These are phyloP conservation scores for Hyles vespertilio DNA, from an alignment of 1,140 invertebrate species.

Conservation along the genomic window DNA sequence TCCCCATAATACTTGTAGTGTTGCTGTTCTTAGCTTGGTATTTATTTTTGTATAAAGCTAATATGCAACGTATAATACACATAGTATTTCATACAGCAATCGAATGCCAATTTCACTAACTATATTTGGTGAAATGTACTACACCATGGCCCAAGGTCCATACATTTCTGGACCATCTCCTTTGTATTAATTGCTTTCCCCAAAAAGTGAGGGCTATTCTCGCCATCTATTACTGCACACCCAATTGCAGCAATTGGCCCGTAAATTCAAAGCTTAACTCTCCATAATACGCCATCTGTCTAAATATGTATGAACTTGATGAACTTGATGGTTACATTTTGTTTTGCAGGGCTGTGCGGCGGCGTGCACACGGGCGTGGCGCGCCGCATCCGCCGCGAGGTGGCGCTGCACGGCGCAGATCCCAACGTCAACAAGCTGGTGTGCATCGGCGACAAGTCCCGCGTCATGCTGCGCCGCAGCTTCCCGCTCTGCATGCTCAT, in stretches of 20 bases:
- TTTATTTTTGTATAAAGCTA: too few species aligned
- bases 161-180: too few species aligned
- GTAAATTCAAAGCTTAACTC: not conserved
- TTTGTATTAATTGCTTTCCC: not conserved
- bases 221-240: not conserved
- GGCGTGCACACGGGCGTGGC: slow-evolving; percentile 94
- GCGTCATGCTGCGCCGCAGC: slow-evolving; percentile 85
- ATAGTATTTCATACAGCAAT: too few species aligned
- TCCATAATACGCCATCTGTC: not conserved
- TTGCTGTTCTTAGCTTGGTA: too few species aligned
- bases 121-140: too few species aligned
- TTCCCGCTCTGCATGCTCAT: slow-evolving; percentile 90
- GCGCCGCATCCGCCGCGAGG: slow-evolving; percentile 82
- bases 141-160: too few species aligned
- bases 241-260: not conserved
- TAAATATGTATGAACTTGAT: not conserved
- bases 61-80: too few species aligned
- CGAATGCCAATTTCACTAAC: too few species aligned
- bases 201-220: not conserved
- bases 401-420: slow-evolving; percentile 34
- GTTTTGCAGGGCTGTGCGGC: slow-evolving; percentile 88
- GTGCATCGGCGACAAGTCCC: slow-evolving; percentile 97
- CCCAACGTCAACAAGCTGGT: slow-evolving; percentile 77
- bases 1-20: too few species aligned
- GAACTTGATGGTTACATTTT: too few species aligned